Evolutionary conservation across 2,888 invertebrate species (phyloP).

Genomic region (Erynnis tages): DNA sequence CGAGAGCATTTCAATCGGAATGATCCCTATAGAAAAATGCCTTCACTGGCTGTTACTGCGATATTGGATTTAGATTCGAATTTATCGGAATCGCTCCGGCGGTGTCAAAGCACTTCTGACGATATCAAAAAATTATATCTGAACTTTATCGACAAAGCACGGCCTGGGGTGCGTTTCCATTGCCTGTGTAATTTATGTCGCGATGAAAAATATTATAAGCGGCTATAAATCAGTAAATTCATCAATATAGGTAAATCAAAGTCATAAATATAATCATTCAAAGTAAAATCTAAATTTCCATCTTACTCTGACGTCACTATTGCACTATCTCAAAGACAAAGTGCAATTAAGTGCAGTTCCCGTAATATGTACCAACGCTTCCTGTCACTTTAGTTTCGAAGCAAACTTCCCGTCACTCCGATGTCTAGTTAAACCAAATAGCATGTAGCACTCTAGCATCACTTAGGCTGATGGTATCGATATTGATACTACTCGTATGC

Average conservation of each 20-base stretch:
- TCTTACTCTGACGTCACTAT: neutral
- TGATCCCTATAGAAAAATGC: conserved; percentile 49
- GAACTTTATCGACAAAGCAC: conserved; percentile 63
- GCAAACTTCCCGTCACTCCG: conserved; percentile 10
- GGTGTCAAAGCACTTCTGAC: conserved; percentile 59
- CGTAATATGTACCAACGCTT: neutral
- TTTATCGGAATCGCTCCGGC: conserved; percentile 63
- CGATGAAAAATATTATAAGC: too few species aligned
- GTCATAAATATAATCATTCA: too few species aligned
- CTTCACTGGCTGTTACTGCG: conserved; percentile 40
- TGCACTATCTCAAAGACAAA: conserved; percentile 1
- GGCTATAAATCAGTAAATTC: too few species aligned
- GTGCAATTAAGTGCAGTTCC: neutral
- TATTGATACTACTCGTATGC: too few species aligned
- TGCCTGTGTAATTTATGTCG: too few species aligned
- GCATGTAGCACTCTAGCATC: too few species aligned
- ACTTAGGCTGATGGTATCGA: too few species aligned
- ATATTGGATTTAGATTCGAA: conserved; percentile 71
- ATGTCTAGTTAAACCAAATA: conserved; percentile 3
- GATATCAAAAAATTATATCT: conserved; percentile 73
- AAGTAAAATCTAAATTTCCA: too few species aligned
- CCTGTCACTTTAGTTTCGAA: conserved; percentile 13
- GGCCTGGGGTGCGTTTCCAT: conserved; percentile 43
- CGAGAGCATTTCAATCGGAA: conserved; percentile 54
- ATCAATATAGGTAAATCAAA: too few species aligned